These are phyloP conservation scores for Oostethus manadensis DNA, from an alignment of 2,113 vertebrate species.

Conservation along the genomic window DNA sequence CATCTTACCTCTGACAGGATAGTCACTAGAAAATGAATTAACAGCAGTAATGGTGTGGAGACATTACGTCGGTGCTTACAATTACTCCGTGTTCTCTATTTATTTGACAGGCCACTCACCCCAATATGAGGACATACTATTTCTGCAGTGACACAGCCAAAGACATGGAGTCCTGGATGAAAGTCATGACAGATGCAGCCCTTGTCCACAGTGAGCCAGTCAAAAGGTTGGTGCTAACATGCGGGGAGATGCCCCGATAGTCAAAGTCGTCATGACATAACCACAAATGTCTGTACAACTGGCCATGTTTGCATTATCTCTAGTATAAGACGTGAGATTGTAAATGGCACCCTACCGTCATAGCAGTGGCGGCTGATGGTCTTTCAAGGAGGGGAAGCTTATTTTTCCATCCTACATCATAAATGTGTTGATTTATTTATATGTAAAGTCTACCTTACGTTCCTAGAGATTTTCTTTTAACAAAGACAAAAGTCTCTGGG, in stretches of 20 bases:
- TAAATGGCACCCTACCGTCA: no score
- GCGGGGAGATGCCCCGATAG: background rate
- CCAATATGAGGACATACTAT: slow-evolving; percentile 99
- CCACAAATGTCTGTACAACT: background rate
- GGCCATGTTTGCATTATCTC: background rate
- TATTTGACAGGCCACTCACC: slow-evolving; percentile 85
- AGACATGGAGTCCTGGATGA: slow-evolving; percentile 98
- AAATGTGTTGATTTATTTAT: no score
- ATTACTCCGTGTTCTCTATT: slow-evolving; percentile 2
- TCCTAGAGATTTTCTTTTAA: no score
- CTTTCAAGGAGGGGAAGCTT: no score
- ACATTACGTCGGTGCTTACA: background rate
- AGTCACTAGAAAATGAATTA: no score
- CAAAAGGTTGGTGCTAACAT: slow-evolving; percentile 74
- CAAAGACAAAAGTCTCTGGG: no score
- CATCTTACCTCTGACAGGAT: no score
- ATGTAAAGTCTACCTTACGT: no score
- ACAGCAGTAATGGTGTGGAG: background rate
- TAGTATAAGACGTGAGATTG: background rate
- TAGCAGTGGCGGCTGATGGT: no score
- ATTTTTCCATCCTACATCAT: no score
- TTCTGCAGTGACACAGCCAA: slow-evolving; percentile 95
- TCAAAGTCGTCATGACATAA: background rate
- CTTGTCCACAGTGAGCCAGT: slow-evolving; percentile 88
- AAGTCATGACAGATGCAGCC: slow-evolving; percentile 92